Conservation (phyloP, 2,113 vertebrate species). For the Terrapene triunguis region DNA sequence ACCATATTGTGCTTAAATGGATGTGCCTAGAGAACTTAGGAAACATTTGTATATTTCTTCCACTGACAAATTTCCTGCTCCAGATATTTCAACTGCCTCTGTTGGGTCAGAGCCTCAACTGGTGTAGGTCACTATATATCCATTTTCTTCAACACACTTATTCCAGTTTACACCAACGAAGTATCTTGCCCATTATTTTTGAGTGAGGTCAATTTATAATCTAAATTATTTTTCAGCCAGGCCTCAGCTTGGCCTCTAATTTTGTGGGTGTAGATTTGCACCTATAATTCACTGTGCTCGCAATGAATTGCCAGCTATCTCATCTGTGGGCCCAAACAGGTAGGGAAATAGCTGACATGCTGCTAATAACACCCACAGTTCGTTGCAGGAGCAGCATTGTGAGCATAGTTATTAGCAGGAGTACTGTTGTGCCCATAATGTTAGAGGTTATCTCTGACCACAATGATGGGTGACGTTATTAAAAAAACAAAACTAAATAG, state of each 20-base stretch:
- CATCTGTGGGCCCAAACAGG: constrained; percentile 31
- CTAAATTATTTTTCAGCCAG: not conserved
- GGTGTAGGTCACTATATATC: constrained; percentile 34
- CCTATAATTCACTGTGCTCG: constrained; percentile 50
- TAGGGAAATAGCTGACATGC: constrained; percentile 42
- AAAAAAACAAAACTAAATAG: constrained; percentile 35
- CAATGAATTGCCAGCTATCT: constrained; percentile 52
- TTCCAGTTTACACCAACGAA: constrained; percentile 37
- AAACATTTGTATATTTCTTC: constrained; percentile 17
- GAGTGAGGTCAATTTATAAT: constrained; percentile 43
- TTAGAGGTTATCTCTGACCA: not conserved
- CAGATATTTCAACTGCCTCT: constrained; percentile 18
- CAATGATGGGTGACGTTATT: constrained; percentile 26
- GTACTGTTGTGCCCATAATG: not conserved
- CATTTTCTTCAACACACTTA: constrained; percentile 51
- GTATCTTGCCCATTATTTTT: constrained; percentile 39
- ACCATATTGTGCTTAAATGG: constrained; percentile 8
- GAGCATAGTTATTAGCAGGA: constrained; percentile 52
- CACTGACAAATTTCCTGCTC: constrained; percentile 13
- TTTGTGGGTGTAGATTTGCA: constrained; percentile 62
- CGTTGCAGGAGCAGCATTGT: constrained; percentile 51
- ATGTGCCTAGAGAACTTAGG: constrained; percentile 11
- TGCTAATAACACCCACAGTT: constrained; percentile 52
- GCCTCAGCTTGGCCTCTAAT: constrained; percentile 51
- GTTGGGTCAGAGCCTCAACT: constrained; percentile 35